phyloP scores from a whole-genome alignment of 2,888 invertebrate species.

The Microchrysa polita region DNA sequence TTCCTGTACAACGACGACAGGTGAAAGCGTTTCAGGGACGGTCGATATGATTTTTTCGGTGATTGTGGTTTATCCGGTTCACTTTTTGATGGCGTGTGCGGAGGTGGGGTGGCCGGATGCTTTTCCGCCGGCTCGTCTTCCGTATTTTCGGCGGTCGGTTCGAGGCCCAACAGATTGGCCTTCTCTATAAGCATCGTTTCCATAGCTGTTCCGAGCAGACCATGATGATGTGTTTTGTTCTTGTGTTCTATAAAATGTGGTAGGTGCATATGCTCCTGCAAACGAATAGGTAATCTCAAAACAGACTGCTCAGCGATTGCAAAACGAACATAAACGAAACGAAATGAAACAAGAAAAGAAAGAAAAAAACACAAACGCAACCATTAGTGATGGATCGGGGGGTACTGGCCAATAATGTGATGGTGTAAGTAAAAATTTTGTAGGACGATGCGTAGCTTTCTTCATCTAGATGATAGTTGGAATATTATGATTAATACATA shows the following conservation, averaged over 20 bases:
- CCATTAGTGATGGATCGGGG: constrained; percentile 34
- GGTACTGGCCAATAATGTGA: constrained; percentile 26
- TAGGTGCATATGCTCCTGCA: constrained; percentile 49
- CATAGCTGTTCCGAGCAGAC: constrained; percentile 60
- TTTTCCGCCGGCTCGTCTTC: constrained; percentile 16
- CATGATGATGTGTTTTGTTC: constrained; percentile 52
- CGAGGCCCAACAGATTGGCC: constrained; percentile 58
- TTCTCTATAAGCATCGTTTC: constrained; percentile 61
- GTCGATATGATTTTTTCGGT: constrained; percentile 4
- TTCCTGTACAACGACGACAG: constrained; percentile 52
- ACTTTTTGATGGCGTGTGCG: background rate
- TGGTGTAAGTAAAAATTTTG: constrained; percentile 31
- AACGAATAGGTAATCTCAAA: constrained; percentile 44
- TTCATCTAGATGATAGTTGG: constrained; percentile 9
- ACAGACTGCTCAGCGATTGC: constrained; percentile 30
- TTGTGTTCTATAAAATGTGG: constrained; percentile 46
- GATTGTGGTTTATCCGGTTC: background rate
- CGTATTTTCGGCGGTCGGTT: constrained; percentile 52
- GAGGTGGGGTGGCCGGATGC: background rate
- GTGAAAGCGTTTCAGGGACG: constrained; percentile 50
- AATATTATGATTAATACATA: constrained; percentile 31
- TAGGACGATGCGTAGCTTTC: constrained; percentile 16
- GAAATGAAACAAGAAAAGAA: constrained; percentile 2
- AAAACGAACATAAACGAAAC: no score
- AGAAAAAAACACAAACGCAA: constrained; percentile 38